Conservation (phyloP, 2,113 vertebrate species). For the Tichodroma muraria region DNA sequence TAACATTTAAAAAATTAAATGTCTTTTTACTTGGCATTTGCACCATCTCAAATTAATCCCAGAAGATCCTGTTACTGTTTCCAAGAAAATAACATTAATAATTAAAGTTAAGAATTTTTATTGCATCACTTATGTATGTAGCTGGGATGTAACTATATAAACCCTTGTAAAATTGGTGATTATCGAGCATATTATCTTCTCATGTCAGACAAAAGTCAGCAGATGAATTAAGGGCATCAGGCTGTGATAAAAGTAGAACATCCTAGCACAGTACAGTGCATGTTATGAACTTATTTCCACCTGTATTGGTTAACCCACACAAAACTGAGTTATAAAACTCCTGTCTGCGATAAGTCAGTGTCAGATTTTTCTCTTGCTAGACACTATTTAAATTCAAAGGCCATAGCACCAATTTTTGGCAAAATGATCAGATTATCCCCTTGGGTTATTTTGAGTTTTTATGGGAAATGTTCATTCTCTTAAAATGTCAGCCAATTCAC, state of each 20-base stretch:
- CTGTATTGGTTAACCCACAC: not conserved
- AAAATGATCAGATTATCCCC: not conserved
- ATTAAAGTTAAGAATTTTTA: not conserved
- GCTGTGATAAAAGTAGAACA: not conserved
- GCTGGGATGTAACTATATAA: not conserved
- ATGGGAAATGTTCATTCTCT: not conserved
- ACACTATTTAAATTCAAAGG: not conserved
- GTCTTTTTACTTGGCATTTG: not conserved
- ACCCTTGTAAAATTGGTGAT: not conserved
- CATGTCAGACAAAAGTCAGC: not conserved
- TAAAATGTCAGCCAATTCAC: constrained; percentile 4
- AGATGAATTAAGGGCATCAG: not conserved
- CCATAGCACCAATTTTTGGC: not conserved
- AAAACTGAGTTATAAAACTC: not conserved
- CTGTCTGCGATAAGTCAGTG: not conserved
- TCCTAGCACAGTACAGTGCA: not conserved
- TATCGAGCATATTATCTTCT: not conserved
- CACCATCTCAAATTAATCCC: not conserved
- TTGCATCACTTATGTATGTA: not conserved
- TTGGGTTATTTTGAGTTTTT: not conserved
- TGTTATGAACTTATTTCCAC: not conserved
- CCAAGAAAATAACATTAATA: not conserved
- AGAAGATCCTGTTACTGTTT: not conserved
- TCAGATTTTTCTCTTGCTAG: not conserved
- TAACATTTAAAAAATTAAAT: constrained; percentile 2